A percentile compares a stretch with the other conserved stretches of the same genome.
Evolutionary conservation across 2,797 vertebrate species (phyloP).

Genomic region (Cryptoblepharus egeriae): DNA sequence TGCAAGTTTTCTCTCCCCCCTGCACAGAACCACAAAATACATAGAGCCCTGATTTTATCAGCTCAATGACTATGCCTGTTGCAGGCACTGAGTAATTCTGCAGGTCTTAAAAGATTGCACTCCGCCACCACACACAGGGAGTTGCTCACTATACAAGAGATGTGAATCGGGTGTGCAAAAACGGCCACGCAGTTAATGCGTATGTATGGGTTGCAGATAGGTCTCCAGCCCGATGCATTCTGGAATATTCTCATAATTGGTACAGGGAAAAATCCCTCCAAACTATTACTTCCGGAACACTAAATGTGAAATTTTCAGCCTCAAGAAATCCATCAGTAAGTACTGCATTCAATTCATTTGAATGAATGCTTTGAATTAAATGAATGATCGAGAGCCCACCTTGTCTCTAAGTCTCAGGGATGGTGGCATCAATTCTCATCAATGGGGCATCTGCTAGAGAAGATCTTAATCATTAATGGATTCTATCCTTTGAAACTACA

Average conservation of each 20-base stretch:
- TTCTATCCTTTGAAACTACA: accelerated
- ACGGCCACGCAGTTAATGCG: background rate
- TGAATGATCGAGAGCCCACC: background rate
- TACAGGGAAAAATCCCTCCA: too few relatives aligned
- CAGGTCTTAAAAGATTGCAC: background rate
- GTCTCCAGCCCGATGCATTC: background rate
- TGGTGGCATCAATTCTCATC: background rate
- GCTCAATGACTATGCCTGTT: background rate
- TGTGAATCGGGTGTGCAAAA: too few relatives aligned
- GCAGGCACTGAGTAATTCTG: background rate
- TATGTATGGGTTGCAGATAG: too few relatives aligned
- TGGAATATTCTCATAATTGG: background rate
- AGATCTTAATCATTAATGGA: background rate
- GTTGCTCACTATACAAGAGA: background rate
- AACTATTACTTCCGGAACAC: too few relatives aligned
- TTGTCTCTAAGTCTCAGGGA: background rate
- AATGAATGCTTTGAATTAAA: too few relatives aligned
- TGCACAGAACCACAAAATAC: background rate
- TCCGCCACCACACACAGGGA: background rate
- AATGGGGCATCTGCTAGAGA: background rate
- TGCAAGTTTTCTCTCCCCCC: background rate
- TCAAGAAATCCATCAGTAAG: background rate
- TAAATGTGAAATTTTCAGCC: background rate
- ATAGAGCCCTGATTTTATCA: background rate
- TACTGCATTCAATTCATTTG: background rate